A percentile compares a stretch with the other conserved stretches of the same genome.
These are phyloP conservation scores for Callimorpha dominula DNA, from an alignment of 2,888 invertebrate genomes.

Conservation along the genomic window DNA sequence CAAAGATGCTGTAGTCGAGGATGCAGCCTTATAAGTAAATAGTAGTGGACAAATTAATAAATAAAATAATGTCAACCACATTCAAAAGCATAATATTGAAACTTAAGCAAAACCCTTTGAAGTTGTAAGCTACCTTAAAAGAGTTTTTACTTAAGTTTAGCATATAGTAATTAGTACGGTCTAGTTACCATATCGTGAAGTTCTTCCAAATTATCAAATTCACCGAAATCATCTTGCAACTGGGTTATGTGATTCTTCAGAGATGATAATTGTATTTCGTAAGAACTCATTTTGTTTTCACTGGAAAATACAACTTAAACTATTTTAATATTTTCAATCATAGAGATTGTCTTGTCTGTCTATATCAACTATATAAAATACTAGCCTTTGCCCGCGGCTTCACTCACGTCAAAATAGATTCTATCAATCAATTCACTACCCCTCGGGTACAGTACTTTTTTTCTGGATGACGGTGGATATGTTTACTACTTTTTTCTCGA, in stretches of 20 bases:
- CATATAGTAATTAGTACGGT: too few relatives aligned
- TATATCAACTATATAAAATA: too few relatives aligned
- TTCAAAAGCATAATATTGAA: too few relatives aligned
- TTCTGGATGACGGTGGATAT: too few relatives aligned
- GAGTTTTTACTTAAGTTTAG: too few relatives aligned
- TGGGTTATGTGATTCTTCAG: conserved; percentile 69
- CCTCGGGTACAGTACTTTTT: too few relatives aligned
- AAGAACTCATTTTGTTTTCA: conserved; percentile 70
- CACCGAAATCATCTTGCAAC: conserved; percentile 72
- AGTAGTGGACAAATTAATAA: neutral
- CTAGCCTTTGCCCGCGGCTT: too few relatives aligned
- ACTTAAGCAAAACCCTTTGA: neutral
- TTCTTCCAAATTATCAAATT: conserved; percentile 69
- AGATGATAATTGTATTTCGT: conserved; percentile 68
- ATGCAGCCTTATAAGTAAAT: neutral
- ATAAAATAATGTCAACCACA: neutral
- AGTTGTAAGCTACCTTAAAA: too few relatives aligned
- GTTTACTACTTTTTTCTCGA: too few relatives aligned
- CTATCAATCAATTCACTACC: too few relatives aligned
- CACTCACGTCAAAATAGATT: too few relatives aligned
- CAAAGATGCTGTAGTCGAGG: too few relatives aligned
- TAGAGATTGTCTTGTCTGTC: neutral
- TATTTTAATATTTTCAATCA: neutral
- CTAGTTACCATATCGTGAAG: conserved; percentile 68
- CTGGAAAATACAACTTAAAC: conserved; percentile 47